Evolutionary conservation across 2,113 vertebrate genomes (phyloP), one percentile per base, ranked within the genome.

Genomic region (Turdus rufiventris): DNA sequence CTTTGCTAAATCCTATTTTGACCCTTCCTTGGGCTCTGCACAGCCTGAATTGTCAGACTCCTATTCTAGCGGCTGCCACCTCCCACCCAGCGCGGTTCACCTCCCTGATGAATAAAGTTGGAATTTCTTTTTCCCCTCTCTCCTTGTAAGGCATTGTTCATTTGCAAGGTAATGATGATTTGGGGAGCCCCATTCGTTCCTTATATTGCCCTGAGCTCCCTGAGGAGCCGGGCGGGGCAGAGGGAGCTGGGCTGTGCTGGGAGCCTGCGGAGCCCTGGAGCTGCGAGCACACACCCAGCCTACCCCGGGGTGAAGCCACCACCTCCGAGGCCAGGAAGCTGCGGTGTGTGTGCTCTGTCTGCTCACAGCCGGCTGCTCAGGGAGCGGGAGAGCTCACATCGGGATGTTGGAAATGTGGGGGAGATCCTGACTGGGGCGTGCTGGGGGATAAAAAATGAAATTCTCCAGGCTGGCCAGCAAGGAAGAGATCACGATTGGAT

Each of bases 271-370:
- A 54, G 61, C 75, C 48, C 25, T 19, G 50, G 48, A n/a, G 47
- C 71, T 67, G 68, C 24, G 24, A 34, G 62, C 87, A 2, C 79
- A 89, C 26, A 43, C 25, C 78, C 79, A 68, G 77, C 84, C 77
- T 10, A 3, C 70, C 18, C 1, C 8, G 53, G 91, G 34, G 63
- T 17, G 57, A 24, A 74, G 73, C 74, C 67, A 0, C 76, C 84
- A 12, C 76, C 73, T 56, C 80, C 29, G 66, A 10, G 83, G 85
- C 33, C 96, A 94, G 96, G 96, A 97, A 97, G 78, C 67, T 65
- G 72, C 0, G 71, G 34, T 17, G 50, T 11, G 43, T 3, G 80
- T 66, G 93, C 40, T 20, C 47, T 56, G 14, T 10, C 24, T 81
- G 93, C 88, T 40, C 72, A 0, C 77, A 57, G 88, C 58, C 21